Conservation (phyloP, 1,140 invertebrate genomes). For the Bombus soroeensis region DNA sequence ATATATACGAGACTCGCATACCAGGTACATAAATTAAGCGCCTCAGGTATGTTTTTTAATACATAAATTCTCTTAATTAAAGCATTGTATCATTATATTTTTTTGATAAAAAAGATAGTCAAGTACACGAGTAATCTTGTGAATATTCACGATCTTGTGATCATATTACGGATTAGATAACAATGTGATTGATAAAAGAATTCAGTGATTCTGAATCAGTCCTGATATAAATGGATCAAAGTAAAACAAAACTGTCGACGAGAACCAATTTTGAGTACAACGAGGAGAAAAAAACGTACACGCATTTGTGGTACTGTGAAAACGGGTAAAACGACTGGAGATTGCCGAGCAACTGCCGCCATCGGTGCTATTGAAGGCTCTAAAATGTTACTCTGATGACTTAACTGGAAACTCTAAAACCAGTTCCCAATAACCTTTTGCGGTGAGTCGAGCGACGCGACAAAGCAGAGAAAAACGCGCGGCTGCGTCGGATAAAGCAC, state of each 20-base stretch:
- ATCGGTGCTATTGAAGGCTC: constrained; percentile 58
- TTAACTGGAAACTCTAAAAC: constrained; percentile 68
- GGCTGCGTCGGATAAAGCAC: constrained; percentile 50
- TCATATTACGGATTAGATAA: not conserved
- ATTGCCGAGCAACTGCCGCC: constrained; percentile 49
- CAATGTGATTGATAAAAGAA: not conserved
- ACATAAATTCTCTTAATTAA: not conserved
- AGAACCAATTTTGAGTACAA: constrained; percentile 1
- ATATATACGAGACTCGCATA: not conserved
- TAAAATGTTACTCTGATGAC: constrained; percentile 65
- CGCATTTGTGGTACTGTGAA: constrained; percentile 9
- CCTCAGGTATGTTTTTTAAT: not conserved
- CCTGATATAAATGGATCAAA: not conserved
- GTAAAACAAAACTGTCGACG: not conserved
- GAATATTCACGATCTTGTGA: not conserved
- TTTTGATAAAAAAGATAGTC: not conserved
- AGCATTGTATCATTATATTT: not conserved
- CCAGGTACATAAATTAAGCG: not conserved
- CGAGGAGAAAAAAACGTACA: constrained; percentile 12
- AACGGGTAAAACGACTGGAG: constrained; percentile 41
- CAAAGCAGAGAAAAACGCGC: constrained; percentile 56
- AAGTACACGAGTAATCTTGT: too few relatives aligned
- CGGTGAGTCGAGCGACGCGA: constrained; percentile 42
- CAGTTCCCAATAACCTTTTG: constrained; percentile 67
- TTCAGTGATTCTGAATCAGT: not conserved